phyloP scores from a whole-genome alignment of 2,113 vertebrate genomes.

The Nyctereutes procyonoides region DNA sequence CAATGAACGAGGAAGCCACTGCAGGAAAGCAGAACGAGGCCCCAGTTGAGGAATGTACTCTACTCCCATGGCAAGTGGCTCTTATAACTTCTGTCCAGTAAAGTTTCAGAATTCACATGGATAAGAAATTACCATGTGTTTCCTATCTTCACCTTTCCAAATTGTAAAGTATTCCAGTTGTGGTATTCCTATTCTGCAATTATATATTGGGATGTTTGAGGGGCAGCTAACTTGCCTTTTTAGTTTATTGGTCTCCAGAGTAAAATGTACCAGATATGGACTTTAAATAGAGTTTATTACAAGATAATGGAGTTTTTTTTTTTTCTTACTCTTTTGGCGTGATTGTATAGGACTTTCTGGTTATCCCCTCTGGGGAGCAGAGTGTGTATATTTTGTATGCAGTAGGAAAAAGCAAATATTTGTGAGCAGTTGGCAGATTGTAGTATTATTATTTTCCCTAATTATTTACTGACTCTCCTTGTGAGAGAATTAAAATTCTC shows the following conservation, averaged over 20 bases:
- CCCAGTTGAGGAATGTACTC: background rate
- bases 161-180: background rate
- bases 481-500: slow-evolving; percentile 30
- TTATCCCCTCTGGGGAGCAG: background rate
- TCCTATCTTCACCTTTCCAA: background rate
- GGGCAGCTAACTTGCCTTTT: background rate
- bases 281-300: background rate
- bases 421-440: background rate
- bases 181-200: background rate
- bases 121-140: background rate
- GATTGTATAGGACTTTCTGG: background rate
- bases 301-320: background rate
- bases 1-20: background rate
- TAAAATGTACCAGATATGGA: background rate
- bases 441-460: background rate
- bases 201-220: background rate
- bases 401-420: background rate
- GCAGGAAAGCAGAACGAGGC: background rate
- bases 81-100: background rate
- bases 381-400: background rate
- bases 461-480: slow-evolving; percentile 26
- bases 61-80: background rate
- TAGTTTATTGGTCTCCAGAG: slow-evolving; percentile 22
- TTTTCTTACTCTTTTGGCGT: background rate
- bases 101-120: background rate